Evolutionary conservation across 2,113 vertebrate species (phyloP).

Genomic region (Emberiza fucata): DNA sequence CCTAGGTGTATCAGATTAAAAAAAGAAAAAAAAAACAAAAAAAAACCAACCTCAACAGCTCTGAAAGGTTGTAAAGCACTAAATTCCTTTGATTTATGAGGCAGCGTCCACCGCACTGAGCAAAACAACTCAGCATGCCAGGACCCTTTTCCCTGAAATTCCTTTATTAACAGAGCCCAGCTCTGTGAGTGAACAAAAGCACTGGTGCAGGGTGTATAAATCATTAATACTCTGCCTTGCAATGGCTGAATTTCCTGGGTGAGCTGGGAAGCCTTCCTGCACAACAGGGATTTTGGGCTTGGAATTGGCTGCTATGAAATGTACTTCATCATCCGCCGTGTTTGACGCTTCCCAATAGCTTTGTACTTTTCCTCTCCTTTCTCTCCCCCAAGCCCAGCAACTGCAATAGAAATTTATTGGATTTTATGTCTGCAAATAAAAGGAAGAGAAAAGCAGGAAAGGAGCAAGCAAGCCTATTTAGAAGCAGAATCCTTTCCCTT

Average conservation of each 20-base stretch:
- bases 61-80: slow-evolving; percentile 61
- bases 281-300: slow-evolving; percentile 67
- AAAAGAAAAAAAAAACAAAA: not conserved
- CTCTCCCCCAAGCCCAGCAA: not conserved
- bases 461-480: not conserved
- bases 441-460: not conserved
- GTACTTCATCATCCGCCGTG: slow-evolving; percentile 60
- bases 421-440: slow-evolving; percentile 44
- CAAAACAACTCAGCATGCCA: slow-evolving; percentile 58
- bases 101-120: slow-evolving; percentile 28
- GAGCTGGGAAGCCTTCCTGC: slow-evolving; percentile 67
- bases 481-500: not conserved
- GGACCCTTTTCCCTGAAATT: slow-evolving; percentile 63
- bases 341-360: slow-evolving; percentile 59
- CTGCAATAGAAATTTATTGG: slow-evolving; percentile 26
- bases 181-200: slow-evolving; percentile 70
- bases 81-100: slow-evolving; percentile 73
- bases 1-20: slow-evolving; percentile 61
- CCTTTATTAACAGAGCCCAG: slow-evolving; percentile 71
- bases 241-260: slow-evolving; percentile 69
- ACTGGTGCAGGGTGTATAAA: slow-evolving; percentile 68
- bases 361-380: slow-evolving; percentile 33
- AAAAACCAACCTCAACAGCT: not conserved
- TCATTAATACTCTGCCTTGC: slow-evolving; percentile 72
- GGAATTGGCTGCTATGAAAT: slow-evolving; percentile 71